Evolutionary conservation across 2,888 invertebrate genomes (phyloP).

Genomic region (Melipona beecheii): DNA sequence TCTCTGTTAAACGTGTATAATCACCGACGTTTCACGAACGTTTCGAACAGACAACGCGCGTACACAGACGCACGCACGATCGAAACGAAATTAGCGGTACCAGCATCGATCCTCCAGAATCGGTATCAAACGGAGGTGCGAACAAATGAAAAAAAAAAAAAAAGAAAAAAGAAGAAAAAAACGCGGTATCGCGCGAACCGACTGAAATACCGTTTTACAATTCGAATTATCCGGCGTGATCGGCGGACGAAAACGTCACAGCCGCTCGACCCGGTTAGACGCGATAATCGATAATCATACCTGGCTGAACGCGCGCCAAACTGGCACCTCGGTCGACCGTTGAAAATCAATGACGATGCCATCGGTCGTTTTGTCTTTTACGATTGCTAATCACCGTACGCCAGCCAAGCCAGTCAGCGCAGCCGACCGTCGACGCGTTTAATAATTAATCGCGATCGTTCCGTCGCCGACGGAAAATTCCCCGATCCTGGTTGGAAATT

Average conservation of each 20-base stretch:
- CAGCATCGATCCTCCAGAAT: background rate
- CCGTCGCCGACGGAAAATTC: slow-evolving; percentile 43
- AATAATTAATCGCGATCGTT: slow-evolving; percentile 55
- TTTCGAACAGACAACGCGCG: background rate
- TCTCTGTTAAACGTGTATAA: background rate
- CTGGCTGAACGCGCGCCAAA: slow-evolving; percentile 55
- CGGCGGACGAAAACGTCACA: slow-evolving; percentile 54
- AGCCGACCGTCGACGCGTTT: slow-evolving; percentile 28
- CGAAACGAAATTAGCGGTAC: slow-evolving; percentile 1
- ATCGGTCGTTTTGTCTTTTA: slow-evolving; percentile 50
- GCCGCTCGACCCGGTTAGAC: slow-evolving; percentile 61
- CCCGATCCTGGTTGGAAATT: slow-evolving; percentile 39
- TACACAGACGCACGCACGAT: background rate
- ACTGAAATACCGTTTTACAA: slow-evolving; percentile 44
- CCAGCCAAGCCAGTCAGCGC: slow-evolving; percentile 15
- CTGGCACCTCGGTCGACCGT: slow-evolving; percentile 49
- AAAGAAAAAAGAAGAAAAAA: too few relatives aligned
- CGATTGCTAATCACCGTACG: slow-evolving; percentile 48
- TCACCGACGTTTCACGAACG: background rate
- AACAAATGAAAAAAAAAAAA: slow-evolving; percentile 5
- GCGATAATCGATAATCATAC: slow-evolving; percentile 63
- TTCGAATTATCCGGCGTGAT: slow-evolving; percentile 54
- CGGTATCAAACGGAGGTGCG: background rate
- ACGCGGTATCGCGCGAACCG: slow-evolving; percentile 15
- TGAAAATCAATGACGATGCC: slow-evolving; percentile 60